These are phyloP conservation scores for Semicossyphus pulcher DNA, from an alignment of 2,113 vertebrate genomes.

Conservation along the genomic window DNA sequence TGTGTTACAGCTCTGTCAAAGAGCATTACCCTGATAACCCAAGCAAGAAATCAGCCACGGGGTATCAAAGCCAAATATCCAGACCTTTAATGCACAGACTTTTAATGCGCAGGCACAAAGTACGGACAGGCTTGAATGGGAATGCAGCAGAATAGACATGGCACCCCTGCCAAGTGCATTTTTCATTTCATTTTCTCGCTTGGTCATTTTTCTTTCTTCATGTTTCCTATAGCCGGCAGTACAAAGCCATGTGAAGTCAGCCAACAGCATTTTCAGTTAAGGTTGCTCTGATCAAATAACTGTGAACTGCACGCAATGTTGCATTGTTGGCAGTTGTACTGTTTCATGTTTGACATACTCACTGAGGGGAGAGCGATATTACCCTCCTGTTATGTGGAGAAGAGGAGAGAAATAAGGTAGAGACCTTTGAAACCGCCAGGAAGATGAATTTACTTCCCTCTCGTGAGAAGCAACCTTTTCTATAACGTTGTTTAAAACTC, in stretches of 20 bases:
- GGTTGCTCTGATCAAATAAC: conserved; percentile 67
- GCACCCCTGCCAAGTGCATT: conserved; percentile 45
- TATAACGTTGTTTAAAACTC: conserved; percentile 20
- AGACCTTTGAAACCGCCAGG: conserved; percentile 53
- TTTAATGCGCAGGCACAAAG: conserved; percentile 45
- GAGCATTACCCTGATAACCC: conserved; percentile 68
- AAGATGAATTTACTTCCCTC: conserved; percentile 53
- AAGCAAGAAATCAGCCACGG: conserved; percentile 31
- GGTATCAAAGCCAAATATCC: conserved; percentile 50
- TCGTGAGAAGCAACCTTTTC: background rate
- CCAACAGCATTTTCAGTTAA: conserved; percentile 54
- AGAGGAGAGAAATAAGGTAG: conserved; percentile 25
- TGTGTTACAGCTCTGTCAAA: conserved; percentile 68
- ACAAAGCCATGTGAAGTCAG: conserved; percentile 49
- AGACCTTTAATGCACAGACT: conserved; percentile 48
- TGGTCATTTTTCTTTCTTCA: conserved; percentile 40
- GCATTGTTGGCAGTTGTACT: conserved; percentile 58
- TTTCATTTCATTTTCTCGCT: conserved; percentile 54
- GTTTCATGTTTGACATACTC: conserved; percentile 71
- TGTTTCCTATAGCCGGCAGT: conserved; percentile 53
- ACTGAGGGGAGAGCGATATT: conserved; percentile 47
- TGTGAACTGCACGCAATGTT: conserved; percentile 57
- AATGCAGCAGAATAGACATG: conserved; percentile 1
- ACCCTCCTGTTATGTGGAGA: conserved; percentile 45
- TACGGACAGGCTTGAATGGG: conserved; percentile 17